Evolutionary conservation across 2,797 vertebrate genomes (phyloP), one percentile per base, ranked within the genome.

Genomic region (Sebastes alutus): DNA sequence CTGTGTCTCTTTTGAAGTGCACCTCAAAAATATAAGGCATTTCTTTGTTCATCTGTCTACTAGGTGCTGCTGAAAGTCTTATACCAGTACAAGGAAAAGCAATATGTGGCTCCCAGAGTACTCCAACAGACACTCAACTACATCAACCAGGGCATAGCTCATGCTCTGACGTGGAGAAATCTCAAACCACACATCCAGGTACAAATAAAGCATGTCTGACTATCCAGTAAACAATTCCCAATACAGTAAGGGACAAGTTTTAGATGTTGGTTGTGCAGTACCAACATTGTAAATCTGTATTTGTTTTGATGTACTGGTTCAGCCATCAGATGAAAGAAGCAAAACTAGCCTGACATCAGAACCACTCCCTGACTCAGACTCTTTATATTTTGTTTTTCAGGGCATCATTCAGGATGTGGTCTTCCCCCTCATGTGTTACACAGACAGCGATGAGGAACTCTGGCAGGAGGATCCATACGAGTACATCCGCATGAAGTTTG

Each of bases 381-480:
- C 49, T 42, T 63, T 8, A 6, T 8, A 7, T 54, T 52, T 81
- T 81, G 30, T 79, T 75, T 92, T 90, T 89, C 93, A 99, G 99
- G 98, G 98, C 66, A 99, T 99, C 94, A 98, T 99, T 94, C 98
- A 99, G 95, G 98, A 99, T 89, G 98, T 99, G 94, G 98, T 99
- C 92, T 99, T 99, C 94, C 99, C 99, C n/a, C 95, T 99, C 94
- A 99, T 99, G 99, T 99, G 99, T 94, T 99, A 99, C 94, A 99
- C 99, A 90, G 99, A 99, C 95, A 98, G 97, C 42, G 99, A 99
- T 88, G 98, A 99, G 83, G 98, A 99, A 81, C 96, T 99, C 67
- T 99, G 99, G 99, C 97, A 99, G 88, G 98, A 99, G 93, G 99
- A 99, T 90, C 98, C 99, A 1, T 99, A 99, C 4, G 99, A 99